A percentile compares a stretch with the other conserved stretches of the same genome.
phyloP scores from a whole-genome alignment of 2,797 vertebrate genomes.

The Eidolon dupreanum region DNA sequence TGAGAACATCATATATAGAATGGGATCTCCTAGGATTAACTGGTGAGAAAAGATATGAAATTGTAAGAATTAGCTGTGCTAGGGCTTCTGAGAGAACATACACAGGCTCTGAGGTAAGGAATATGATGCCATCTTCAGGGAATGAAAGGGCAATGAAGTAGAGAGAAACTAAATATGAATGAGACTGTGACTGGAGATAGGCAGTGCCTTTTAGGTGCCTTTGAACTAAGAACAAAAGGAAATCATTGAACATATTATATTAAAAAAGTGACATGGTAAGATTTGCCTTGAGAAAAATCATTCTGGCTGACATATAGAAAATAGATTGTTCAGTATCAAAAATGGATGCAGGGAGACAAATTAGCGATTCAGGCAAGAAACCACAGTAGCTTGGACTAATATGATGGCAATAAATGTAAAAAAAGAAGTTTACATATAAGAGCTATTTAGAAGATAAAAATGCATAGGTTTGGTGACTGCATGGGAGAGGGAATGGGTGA shows the following conservation, averaged over 20 bases:
- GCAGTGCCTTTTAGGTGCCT: neutral
- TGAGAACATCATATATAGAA: neutral
- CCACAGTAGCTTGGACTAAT: neutral
- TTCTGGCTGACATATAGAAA: neutral
- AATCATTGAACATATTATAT: neutral
- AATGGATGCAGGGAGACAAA: neutral
- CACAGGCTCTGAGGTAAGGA: neutral
- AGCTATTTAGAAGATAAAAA: neutral
- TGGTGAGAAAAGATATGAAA: neutral
- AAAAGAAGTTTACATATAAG: neutral
- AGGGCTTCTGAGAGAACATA: neutral
- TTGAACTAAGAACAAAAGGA: neutral
- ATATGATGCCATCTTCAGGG: neutral
- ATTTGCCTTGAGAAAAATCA: neutral
- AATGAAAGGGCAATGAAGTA: neutral
- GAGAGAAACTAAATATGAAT: neutral
- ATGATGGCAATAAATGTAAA: neutral
- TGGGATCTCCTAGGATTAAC: neutral
- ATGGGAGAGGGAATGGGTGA: neutral
- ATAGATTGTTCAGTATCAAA: neutral
- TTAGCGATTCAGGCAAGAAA: neutral
- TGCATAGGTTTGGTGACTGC: neutral
- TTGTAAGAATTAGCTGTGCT: neutral
- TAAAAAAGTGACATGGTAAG: neutral
- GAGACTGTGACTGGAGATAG: neutral